A percentile compares a stretch with the other conserved stretches of the same genome.
Evolutionary conservation across 2,797 vertebrate genomes (phyloP).

Genomic region (Malurus leucopterus): DNA sequence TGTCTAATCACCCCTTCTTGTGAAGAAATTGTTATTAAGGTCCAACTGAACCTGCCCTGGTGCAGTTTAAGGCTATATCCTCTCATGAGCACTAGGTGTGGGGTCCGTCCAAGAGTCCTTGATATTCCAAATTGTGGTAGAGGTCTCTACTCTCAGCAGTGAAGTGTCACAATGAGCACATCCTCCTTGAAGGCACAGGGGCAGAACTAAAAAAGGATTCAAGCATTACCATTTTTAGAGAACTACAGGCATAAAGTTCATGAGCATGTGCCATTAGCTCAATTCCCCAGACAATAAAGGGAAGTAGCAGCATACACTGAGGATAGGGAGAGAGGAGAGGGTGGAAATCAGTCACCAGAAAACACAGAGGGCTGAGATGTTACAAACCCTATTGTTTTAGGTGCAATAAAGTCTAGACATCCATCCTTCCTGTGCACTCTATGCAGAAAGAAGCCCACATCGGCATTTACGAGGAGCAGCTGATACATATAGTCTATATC

Average conservation of each 20-base stretch:
- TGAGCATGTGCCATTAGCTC: rapidly evolving
- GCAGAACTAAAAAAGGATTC: background rate
- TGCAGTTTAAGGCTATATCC: background rate
- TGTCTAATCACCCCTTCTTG: rapidly evolving
- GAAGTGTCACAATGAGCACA: background rate
- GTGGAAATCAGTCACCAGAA: background rate
- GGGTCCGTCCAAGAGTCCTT: background rate
- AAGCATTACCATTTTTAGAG: rapidly evolving
- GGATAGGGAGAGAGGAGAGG: background rate
- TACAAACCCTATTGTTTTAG: background rate
- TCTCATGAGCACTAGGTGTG: rapidly evolving
- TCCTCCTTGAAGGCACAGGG: background rate
- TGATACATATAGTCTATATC: too few species aligned
- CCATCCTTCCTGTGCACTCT: background rate
- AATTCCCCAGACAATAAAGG: background rate
- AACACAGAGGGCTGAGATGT: background rate
- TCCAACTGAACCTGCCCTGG: background rate
- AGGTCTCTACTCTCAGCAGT: background rate
- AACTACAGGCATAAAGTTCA: background rate
- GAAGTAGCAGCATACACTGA: rapidly evolving
- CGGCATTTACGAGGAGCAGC: rapidly evolving
- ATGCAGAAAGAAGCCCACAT: rapidly evolving
- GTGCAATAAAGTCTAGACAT: background rate
- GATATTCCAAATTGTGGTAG: background rate
- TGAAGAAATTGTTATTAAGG: background rate